Evolutionary conservation across 1,140 invertebrate genomes (phyloP), one percentile per base, ranked within the genome.

Genomic region (Berghia stephanieae): DNA sequence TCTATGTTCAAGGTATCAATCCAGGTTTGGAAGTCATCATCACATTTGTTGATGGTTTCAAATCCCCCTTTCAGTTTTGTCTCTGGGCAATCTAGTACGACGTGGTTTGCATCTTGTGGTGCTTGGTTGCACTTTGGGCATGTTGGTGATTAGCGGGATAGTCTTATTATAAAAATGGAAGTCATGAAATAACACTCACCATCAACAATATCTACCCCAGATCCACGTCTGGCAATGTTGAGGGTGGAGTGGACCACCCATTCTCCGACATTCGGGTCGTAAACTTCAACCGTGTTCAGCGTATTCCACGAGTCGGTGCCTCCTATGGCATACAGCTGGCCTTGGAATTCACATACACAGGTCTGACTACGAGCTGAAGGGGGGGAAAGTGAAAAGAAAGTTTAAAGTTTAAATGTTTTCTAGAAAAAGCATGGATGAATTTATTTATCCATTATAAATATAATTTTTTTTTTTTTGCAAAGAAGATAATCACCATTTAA

Each of bases 361-460:
- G 94, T 93, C 90, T 96, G 95, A 84, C 94, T 95, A 31, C 95
- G 92, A 18, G 93, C 93, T 92, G 85, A n/a, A n/a, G n/a, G n/a
- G n/a, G n/a, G n/a, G n/a, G n/a, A n/a, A 78, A 57, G 38, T 71
- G 63, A 57, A 55, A 44, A 57, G 16, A 24, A 69, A 57, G 24
- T n/a, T n/a, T 34, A 72, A 52, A 63, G 16, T 4, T 13, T 36
- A 40, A 67, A 8, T 27, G 42, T 34, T 38, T 8, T 60, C 27
- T 55, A 46, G 6, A 6, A 5, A 31, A 31, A 21, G 38, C 5
- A 31, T 24, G 5, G n/a, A 31, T 21, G 16, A 67, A 8, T n/a
- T 8, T 13, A 6, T 36, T n/a, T n/a, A n/a, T n/a, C n/a, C n/a
- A n/a, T n/a, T n/a, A n/a, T n/a, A n/a, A n/a, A n/a, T n/a, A n/a